These are phyloP conservation scores for Scaptomyza montana DNA, from an alignment of 1,140 invertebrate genomes.

Conservation along the genomic window DNA sequence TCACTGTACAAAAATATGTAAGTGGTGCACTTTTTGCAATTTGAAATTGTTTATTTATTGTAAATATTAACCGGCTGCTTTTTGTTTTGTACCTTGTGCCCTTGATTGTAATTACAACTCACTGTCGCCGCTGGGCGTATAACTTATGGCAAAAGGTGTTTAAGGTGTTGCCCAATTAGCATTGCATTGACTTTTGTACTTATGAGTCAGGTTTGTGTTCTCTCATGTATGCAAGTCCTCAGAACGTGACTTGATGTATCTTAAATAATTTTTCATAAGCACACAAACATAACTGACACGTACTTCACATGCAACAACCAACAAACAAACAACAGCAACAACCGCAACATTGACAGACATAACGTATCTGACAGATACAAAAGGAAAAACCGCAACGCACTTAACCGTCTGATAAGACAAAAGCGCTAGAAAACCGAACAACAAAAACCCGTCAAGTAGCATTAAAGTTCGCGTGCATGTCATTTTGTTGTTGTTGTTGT, in stretches of 20 bases:
- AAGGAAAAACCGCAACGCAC: slow-evolving; percentile 14
- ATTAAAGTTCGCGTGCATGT: slow-evolving; percentile 46
- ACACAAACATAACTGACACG: slow-evolving; percentile 32
- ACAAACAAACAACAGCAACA: slow-evolving; percentile 26
- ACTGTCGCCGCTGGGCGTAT: slow-evolving; percentile 19
- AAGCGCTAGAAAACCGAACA: slow-evolving; percentile 14
- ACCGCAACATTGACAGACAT: slow-evolving; percentile 33
- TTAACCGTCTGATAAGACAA: slow-evolving; percentile 42
- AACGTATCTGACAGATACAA: slow-evolving; percentile 49
- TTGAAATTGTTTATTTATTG: slow-evolving; percentile 51
- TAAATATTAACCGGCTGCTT: slow-evolving; percentile 15
- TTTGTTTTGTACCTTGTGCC: slow-evolving; percentile 5
- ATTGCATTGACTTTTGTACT: slow-evolving; percentile 5
- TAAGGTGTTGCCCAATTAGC: slow-evolving; percentile 48
- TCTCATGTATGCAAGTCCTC: slow-evolving; percentile 9
- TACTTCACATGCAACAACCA: slow-evolving; percentile 17
- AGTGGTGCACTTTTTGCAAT: slow-evolving; percentile 46
- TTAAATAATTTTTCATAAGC: slow-evolving; percentile 46
- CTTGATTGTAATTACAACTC: slow-evolving; percentile 38
- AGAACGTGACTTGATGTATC: slow-evolving; percentile 62
- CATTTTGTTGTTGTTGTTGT: slow-evolving; percentile 26
- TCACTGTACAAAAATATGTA: background rate
- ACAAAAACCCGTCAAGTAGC: slow-evolving; percentile 24
- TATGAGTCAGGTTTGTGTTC: slow-evolving; percentile 25
- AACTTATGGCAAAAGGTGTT: background rate